Conservation (phyloP, 2,113 vertebrate genomes). For the Lonchura striata region DNA sequence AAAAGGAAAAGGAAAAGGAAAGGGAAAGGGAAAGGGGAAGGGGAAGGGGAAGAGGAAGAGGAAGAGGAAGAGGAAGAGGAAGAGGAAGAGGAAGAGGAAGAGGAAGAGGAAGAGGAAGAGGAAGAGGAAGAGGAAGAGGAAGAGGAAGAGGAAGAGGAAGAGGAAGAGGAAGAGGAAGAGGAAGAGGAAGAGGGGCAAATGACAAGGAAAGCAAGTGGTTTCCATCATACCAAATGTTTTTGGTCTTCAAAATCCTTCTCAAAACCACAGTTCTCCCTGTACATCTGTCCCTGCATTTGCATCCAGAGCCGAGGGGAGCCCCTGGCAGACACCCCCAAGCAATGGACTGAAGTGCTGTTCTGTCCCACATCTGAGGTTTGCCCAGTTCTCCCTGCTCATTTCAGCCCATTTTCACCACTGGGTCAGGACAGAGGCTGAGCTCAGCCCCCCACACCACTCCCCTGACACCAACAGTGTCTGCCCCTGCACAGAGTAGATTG, state of each 20-base stretch:
- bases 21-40: no score
- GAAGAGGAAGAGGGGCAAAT: background rate
- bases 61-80: rapidly evolving
- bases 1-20: no score
- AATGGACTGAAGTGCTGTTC: background rate
- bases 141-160: rapidly evolving
- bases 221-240: background rate
- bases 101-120: rapidly evolving
- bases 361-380: background rate
- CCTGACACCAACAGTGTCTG: background rate
- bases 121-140: rapidly evolving
- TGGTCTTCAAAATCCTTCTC: background rate
- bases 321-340: background rate
- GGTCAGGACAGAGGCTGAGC: background rate
- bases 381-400: background rate
- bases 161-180: rapidly evolving
- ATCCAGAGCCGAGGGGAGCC: background rate
- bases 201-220: background rate
- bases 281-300: background rate
- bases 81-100: rapidly evolving
- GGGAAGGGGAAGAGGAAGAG: background rate
- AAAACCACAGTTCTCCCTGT: background rate
- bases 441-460: background rate
- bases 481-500: background rate
- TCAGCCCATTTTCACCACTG: background rate